Evolutionary conservation across 1,140 invertebrate species (phyloP).

Genomic region (Bombus fervidus): DNA sequence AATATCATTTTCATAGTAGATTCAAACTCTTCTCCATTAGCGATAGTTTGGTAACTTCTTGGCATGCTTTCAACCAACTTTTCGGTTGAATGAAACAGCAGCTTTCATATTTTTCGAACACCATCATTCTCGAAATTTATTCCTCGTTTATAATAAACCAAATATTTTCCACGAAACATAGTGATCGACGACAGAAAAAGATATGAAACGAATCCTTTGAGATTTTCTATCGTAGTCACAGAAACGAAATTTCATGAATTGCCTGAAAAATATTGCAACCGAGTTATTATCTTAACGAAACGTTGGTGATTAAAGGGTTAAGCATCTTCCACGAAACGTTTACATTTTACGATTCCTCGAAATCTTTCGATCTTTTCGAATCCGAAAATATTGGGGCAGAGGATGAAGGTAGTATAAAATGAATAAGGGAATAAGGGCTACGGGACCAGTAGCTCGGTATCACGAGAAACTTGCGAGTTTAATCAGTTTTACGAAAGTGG

Average conservation of each 20-base stretch:
- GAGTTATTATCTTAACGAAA: not conserved
- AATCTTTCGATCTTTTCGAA: not conserved
- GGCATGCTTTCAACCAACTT: not conserved
- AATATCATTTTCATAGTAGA: not conserved
- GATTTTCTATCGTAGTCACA: no score
- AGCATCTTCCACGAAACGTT: not conserved
- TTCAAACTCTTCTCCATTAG: not conserved
- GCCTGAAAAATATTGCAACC: not conserved
- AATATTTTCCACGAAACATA: no score
- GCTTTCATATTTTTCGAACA: not conserved
- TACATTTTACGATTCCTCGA: slow-evolving; percentile 1
- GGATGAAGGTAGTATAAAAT: not conserved
- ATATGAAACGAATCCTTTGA: no score
- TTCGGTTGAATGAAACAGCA: not conserved
- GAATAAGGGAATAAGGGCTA: not conserved
- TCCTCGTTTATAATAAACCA: no score
- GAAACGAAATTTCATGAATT: not conserved
- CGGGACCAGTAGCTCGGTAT: not conserved
- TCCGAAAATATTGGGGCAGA: not conserved
- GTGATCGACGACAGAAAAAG: no score
- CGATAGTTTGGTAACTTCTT: not conserved
- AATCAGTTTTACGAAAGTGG: slow-evolving; percentile 18
- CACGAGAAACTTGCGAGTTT: not conserved
- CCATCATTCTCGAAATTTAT: no score
- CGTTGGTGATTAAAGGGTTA: not conserved